These are phyloP conservation scores for Epinephelus coioides DNA, from an alignment of 2,797 vertebrate species.

Conservation along the genomic window DNA sequence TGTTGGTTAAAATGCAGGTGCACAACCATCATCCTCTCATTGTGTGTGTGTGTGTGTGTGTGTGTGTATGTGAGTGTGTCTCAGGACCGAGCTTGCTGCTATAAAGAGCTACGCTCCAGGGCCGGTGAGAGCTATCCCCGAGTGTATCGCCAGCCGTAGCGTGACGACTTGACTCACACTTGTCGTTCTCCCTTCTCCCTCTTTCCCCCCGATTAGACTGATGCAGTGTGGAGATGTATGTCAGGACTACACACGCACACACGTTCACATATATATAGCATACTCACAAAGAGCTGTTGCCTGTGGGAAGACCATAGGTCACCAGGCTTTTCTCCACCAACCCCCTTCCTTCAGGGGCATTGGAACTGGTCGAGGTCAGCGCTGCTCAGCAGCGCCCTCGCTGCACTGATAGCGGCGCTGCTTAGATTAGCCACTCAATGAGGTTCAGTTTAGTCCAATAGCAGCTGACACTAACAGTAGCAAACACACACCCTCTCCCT, in stretches of 20 bases:
- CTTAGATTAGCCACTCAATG: constrained; percentile 38
- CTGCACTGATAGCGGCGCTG: constrained; percentile 18
- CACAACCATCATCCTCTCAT: constrained; percentile 35
- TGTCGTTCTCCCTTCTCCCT: constrained; percentile 64
- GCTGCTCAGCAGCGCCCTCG: constrained; percentile 60
- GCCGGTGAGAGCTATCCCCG: constrained; percentile 65
- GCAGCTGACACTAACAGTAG: constrained; percentile 52
- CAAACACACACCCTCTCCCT: constrained; percentile 2
- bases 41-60: neutral
- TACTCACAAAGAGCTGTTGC: constrained; percentile 48
- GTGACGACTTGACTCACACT: constrained; percentile 80
- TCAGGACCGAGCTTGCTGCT: constrained; percentile 55
- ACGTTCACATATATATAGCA: constrained; percentile 20
- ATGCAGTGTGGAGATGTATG: constrained; percentile 63
- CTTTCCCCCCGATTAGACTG: constrained; percentile 73
- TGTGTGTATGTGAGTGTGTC: constrained; percentile 36
- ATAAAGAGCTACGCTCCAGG: constrained; percentile 73
- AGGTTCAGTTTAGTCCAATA: constrained; percentile 49
- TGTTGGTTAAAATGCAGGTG: constrained; percentile 55
- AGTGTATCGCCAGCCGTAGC: constrained; percentile 76
- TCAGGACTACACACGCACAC: constrained; percentile 41
- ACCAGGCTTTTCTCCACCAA: constrained; percentile 53
- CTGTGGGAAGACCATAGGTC: constrained; percentile 55
- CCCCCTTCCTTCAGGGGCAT: constrained; percentile 33
- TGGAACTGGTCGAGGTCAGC: constrained; percentile 46